Percentiles rank a stretch among this genome's conserved stretches.
These are phyloP conservation scores for Pempheris klunzingeri DNA, from an alignment of 2,797 vertebrate species.

Conservation along the genomic window DNA sequence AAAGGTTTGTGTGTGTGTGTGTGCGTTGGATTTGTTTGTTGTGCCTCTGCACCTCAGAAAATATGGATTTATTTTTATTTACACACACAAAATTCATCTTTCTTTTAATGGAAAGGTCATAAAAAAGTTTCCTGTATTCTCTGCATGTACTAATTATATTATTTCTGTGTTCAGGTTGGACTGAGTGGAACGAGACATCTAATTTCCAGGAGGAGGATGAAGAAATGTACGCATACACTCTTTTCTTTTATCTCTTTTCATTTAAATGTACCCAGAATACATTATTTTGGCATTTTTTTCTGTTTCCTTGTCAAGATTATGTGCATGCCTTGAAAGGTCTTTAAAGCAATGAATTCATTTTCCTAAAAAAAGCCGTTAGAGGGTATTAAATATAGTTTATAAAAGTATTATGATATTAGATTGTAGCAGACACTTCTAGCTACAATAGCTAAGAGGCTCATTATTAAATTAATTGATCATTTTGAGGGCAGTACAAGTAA, in stretches of 20 bases:
- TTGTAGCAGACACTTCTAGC: neutral
- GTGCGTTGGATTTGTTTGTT: neutral
- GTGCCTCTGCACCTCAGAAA: neutral
- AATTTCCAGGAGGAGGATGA: slow-evolving; percentile 71
- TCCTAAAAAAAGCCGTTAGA: too few relatives aligned
- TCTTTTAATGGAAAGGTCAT: neutral
- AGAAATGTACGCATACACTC: slow-evolving; percentile 52
- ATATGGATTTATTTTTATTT: neutral
- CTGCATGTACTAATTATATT: neutral
- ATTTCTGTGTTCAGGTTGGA: slow-evolving; percentile 73
- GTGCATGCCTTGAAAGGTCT: neutral
- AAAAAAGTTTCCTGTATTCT: neutral
- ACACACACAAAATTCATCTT: neutral
- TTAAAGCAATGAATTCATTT: neutral
- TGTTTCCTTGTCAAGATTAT: neutral
- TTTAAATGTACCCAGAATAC: neutral
- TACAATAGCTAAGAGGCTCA: neutral
- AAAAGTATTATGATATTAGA: too few relatives aligned
- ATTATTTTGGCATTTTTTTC: neutral
- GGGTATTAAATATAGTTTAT: too few relatives aligned
- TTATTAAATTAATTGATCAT: neutral
- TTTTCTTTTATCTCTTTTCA: neutral
- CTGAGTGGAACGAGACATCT: slow-evolving; percentile 75
- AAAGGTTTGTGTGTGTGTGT: slow-evolving; percentile 61
- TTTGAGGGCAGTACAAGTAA: too few relatives aligned